These are phyloP conservation scores for Nesidiocoris tenuis DNA, from an alignment of 2,888 invertebrate genomes.

Conservation along the genomic window DNA sequence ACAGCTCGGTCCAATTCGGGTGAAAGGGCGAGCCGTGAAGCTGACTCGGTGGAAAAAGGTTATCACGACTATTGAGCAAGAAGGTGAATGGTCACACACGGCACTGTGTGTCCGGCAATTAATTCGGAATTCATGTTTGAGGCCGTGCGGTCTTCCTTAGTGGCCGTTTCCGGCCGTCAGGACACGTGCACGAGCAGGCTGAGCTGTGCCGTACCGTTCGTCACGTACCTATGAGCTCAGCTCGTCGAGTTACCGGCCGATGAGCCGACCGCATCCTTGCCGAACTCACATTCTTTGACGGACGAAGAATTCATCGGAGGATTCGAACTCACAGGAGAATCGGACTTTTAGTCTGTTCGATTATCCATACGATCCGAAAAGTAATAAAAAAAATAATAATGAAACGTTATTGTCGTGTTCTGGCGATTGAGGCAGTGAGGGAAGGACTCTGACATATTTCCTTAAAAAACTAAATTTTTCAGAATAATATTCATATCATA, in stretches of 20 bases:
- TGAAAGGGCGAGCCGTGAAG: too few relatives aligned
- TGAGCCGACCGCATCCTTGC: not conserved
- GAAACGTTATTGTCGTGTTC: too few relatives aligned
- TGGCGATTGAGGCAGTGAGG: too few relatives aligned
- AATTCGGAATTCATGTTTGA: not conserved
- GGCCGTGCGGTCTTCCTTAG: not conserved
- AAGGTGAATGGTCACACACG: not conserved
- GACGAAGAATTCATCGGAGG: not conserved
- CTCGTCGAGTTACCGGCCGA: not conserved
- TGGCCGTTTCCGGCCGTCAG: not conserved
- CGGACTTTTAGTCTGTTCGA: too few relatives aligned
- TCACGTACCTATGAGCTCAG: not conserved
- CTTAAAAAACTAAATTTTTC: too few relatives aligned
- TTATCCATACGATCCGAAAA: too few relatives aligned
- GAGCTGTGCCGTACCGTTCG: not conserved
- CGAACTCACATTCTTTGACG: not conserved
- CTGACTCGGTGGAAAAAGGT: too few relatives aligned
- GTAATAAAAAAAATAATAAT: too few relatives aligned
- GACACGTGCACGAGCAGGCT: not conserved
- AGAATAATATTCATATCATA: too few relatives aligned
- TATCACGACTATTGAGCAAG: not conserved
- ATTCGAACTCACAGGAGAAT: too few relatives aligned
- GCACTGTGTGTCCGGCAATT: not conserved
- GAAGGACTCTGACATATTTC: too few relatives aligned
- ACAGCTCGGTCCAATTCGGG: too few relatives aligned